phyloP scores from a whole-genome alignment of 2,797 vertebrate species.

The Rhinatrema bivittatum region DNA sequence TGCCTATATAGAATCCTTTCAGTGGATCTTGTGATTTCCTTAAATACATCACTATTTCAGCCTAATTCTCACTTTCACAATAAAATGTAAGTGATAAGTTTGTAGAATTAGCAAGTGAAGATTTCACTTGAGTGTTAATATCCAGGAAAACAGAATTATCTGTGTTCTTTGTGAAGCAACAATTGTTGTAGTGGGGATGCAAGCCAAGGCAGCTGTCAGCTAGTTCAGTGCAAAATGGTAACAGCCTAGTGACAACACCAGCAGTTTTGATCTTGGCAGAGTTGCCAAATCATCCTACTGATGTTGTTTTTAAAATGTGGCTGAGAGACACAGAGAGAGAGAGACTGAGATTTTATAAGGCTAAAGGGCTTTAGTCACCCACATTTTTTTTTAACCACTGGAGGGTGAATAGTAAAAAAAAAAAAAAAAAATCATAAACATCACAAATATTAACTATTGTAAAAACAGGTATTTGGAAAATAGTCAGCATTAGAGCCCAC shows the following conservation, averaged over 20 bases:
- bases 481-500: no score
- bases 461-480: no score
- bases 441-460: no score
- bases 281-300: slow-evolving; percentile 13
- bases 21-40: no score
- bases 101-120: slow-evolving; percentile 35
- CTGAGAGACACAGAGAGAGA: slow-evolving; percentile 10
- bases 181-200: slow-evolving; percentile 30
- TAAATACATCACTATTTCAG: no score
- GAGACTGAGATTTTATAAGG: slow-evolving; percentile 22
- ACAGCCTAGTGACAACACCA: slow-evolving; percentile 26
- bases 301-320: slow-evolving; percentile 12
- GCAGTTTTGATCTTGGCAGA: slow-evolving; percentile 6
- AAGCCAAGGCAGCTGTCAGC: slow-evolving; percentile 33
- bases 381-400: no score
- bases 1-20: no score
- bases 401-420: no score
- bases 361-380: slow-evolving; percentile 4
- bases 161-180: slow-evolving; percentile 37
- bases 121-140: slow-evolving; percentile 31
- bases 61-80: no score
- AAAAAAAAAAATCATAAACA: no score
- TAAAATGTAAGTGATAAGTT: no score
- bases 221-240: slow-evolving; percentile 32
- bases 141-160: slow-evolving; percentile 40